Evolutionary conservation across 2,888 invertebrate genomes (phyloP).

Genomic region (Dasypogon diadema): DNA sequence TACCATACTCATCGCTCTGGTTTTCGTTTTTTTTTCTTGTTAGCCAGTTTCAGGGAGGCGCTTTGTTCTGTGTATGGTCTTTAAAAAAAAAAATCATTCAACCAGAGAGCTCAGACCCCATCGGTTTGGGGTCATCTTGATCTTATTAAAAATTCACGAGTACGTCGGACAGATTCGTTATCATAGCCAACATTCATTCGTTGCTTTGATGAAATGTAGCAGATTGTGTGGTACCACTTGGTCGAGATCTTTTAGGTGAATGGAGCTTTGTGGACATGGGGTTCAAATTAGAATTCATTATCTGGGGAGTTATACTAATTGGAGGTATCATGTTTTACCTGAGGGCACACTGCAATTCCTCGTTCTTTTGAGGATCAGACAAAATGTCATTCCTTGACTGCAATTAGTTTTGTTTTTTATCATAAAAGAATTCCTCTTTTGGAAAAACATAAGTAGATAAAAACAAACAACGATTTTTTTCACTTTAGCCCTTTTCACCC

Average conservation of each 20-base stretch:
- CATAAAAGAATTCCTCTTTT: background rate
- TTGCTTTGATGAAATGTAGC: constrained; percentile 38
- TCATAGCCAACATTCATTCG: constrained; percentile 19
- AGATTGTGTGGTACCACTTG: constrained; percentile 17
- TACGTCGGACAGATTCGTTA: constrained; percentile 23
- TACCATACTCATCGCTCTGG: background rate
- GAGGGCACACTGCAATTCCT: too few relatives aligned
- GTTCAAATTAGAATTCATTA: background rate
- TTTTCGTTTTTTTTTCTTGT: constrained; percentile 13
- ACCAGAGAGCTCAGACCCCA: background rate
- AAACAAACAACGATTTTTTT: background rate
- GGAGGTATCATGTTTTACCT: too few relatives aligned
- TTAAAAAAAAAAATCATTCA: background rate
- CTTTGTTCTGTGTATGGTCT: background rate
- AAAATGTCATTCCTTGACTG: background rate
- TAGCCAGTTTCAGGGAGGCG: background rate
- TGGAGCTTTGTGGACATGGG: background rate
- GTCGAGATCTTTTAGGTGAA: background rate
- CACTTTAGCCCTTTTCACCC: background rate
- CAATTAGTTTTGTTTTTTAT: constrained; percentile 6
- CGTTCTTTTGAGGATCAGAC: too few relatives aligned
- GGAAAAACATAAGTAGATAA: background rate
- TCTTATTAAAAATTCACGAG: constrained; percentile 47
- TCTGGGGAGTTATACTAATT: background rate
- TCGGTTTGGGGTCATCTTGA: constrained; percentile 42